Evolutionary conservation across 92 coral and sea anemone genomes (phyloP), one percentile per base, ranked within the genome.

Genomic region (Actinernus sp.): DNA sequence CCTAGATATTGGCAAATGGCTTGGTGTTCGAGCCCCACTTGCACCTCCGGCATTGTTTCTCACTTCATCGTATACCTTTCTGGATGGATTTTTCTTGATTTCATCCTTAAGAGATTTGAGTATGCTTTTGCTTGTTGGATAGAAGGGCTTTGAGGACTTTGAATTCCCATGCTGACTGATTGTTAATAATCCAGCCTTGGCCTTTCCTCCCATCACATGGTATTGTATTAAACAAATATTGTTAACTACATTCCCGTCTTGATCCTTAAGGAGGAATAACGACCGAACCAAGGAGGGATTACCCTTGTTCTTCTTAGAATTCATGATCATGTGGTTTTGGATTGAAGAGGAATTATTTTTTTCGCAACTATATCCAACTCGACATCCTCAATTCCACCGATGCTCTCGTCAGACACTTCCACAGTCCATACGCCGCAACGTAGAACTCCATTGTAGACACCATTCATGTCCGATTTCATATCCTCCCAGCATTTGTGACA

Each of bases 251-350:
- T 61, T 61, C 18, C 46, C 26, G 52, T 36, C 30, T 28, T 49
- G 50, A 65, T 83, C 68, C 37, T 61, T 76, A 10, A 68, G 56
- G 14, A 68, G 55, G 50, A 76, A 83, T 16, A 76, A 57, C 32
- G 75, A 68, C 10, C 79, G 29, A 44, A 49, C 77, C 44, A 71
- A 82, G 25, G 31, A 31, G 0, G 83, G 78, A n/a, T 67, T 53
- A 25, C 73, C 86, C 48, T 85, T 85, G 61, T 73, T 85, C 37
- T 62, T 64, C 26, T 71, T 85, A 18, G 83, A 85, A 22, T 79
- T 23, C 45, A 79, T 65, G 17, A 22, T 13, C 4, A 83, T 39
- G 59, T 83, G 90, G 54, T 58, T 76, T n/a, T n/a, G n/a, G n/a
- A n/a, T n/a, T n/a, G n/a, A n/a, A n/a, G n/a, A n/a, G n/a, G n/a